Base-by-base conservation (phyloP, 2,113 vertebrate genomes). In the Caranx ignobilis region DNA sequence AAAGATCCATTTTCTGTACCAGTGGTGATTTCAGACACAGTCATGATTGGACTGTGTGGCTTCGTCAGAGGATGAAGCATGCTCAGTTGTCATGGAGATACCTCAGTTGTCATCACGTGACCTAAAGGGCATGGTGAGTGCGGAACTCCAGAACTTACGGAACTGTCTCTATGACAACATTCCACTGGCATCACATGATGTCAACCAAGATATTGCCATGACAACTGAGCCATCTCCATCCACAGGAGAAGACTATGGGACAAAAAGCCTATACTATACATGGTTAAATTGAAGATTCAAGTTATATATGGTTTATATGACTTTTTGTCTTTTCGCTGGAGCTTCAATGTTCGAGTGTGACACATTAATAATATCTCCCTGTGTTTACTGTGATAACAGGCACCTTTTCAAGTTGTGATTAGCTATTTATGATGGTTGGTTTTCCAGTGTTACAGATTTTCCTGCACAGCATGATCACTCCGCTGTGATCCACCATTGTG, bases 361-460 rank as follows among this genome's bases (percentile, higher is more conserved):
- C 18, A 50, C 9, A 26, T 18, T 31, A 18, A 48, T 48, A 21
- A 47, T 10, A 19, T 35, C 19, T 48, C 21, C 3, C 5, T 34
- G 11, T 71, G 66, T 63, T 78, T 37, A 48, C 39, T 71, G n/a
- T 39, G 50, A 59, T 35, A 59, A 63, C 56, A 66, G 11, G 6
- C 8, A 18, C 31, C 57, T 26, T 59, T 52, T 13, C 7, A 60
- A 66, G 35, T 31, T 64, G 52, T 35, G 39, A 68, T 64, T 47
- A 63, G 45, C 18, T 34, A 71, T 54, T 61, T 64, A 62, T 34
- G 59, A 77, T 9, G 35, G 35, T 19, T 62, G 35, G 19, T 64
- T 61, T 75, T 31, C 32, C 16, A 26, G 35, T 37, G 43, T 71
- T 75, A 34, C 71, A 37, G 45, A 77, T 77, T 76, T 70, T 67